These are phyloP conservation scores for Mobula birostris DNA, from an alignment of 2,113 vertebrate genomes.

Conservation along the genomic window DNA sequence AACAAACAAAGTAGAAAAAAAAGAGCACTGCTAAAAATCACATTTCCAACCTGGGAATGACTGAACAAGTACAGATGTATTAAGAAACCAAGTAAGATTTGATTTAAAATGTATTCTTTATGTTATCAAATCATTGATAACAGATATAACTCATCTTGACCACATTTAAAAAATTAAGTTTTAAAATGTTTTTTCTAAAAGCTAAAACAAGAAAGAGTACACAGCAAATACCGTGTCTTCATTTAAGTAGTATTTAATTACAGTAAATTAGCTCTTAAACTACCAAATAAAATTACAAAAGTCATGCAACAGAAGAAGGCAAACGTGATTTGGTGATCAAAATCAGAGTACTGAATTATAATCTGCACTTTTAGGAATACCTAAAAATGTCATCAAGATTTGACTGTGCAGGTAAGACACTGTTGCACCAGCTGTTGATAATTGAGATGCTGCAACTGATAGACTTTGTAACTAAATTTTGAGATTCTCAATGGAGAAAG, in stretches of 20 bases:
- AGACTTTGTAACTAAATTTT: too few relatives aligned
- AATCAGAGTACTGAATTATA: not conserved
- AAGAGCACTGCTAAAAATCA: not conserved
- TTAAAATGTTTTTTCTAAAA: not conserved
- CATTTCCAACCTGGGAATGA: not conserved
- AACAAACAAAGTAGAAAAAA: not conserved
- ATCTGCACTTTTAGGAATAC: not conserved
- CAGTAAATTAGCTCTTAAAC: not conserved
- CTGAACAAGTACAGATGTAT: not conserved
- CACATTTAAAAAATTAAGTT: not conserved
- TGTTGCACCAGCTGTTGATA: too few relatives aligned
- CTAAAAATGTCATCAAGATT: not conserved
- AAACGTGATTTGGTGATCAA: constrained; percentile 6
- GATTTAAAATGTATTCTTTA: not conserved
- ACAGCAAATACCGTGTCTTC: not conserved
- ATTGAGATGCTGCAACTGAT: too few relatives aligned
- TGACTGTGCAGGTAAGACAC: not conserved
- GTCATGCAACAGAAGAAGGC: not conserved
- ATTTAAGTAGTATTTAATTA: not conserved
- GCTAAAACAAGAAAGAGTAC: not conserved
- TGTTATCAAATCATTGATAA: not conserved
- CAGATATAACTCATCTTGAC: not conserved
- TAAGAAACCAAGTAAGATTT: not conserved
- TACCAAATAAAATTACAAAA: not conserved
- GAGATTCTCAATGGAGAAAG: too few relatives aligned